Evolutionary conservation across 2,888 invertebrate species (phyloP), one percentile per base, ranked within the genome.

Genomic region (Mimumesa dahlbomi): DNA sequence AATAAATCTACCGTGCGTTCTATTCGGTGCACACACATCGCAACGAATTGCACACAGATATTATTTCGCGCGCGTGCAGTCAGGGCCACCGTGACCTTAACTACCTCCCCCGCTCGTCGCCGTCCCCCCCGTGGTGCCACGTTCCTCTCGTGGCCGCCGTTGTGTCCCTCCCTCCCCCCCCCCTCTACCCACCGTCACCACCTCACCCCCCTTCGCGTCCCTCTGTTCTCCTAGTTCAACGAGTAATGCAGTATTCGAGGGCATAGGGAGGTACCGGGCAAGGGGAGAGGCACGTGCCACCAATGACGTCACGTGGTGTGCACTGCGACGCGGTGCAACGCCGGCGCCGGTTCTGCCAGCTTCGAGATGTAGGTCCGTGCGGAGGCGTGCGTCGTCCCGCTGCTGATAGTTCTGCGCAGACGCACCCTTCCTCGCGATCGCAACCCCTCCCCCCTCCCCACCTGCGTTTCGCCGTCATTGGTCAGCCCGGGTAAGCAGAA

Each of bases 51-150:
- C 79, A 72, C 77, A 82, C 73, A 81, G 80, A 84, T 82, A 85
- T 82, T 81, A 82, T 83, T 82, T 82, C 81, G 84, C 91, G 90
- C 90, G 88, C 90, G 89, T 90, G 90, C 89, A 90, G 87, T 89
- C 90, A 91, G 91, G 92, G 92, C 91, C 92, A 91, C 91, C 90
- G 90, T 91, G 91, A 91, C 91, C 91, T 91, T 91, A 91, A 87
- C 89, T 90, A 90, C 90, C 90, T 90, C 90, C 82, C 86, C 84
- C 29, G n/a, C 19, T 16, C 59, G 49, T 58, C 84, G 1, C 34
- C 38, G 25, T 21, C 42, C 6, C 42, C 70, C 13, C 59, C 67
- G 14, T 67, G 58, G 63, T 64, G 67, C 48, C 62, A 46, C 79
- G 54, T 38, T 48, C 50, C 66, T 45, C 61, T 56, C 62, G 64